Evolutionary conservation across 64 coral and sea anemone species (phyloP).

Genomic region (Acropora tenuis): DNA sequence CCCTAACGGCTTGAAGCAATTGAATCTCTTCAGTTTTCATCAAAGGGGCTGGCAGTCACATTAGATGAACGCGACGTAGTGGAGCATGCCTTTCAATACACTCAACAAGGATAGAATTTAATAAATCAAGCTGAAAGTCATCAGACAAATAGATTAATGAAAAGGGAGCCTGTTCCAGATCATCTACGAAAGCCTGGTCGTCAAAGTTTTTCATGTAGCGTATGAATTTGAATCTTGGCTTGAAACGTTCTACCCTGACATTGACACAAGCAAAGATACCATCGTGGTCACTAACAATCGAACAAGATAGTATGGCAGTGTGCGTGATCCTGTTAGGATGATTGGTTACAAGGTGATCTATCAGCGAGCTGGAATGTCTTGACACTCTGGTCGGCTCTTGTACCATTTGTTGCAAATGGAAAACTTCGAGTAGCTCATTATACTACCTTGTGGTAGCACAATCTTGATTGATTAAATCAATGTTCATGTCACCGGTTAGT

Average conservation of each 20-base stretch:
- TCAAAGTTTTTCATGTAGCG: constrained; percentile 31
- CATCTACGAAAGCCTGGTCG: constrained; percentile 32
- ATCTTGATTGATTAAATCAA: constrained; percentile 6
- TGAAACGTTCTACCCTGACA: constrained; percentile 6
- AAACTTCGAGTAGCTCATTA: constrained; percentile 19
- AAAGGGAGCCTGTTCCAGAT: constrained; percentile 4
- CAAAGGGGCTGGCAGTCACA: constrained; percentile 22
- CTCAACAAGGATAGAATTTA: constrained; percentile 53
- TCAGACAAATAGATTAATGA: constrained; percentile 36
- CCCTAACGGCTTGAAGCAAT: neutral
- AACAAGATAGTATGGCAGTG: constrained; percentile 11
- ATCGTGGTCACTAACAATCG: constrained; percentile 43
- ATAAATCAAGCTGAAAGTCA: constrained; percentile 1
- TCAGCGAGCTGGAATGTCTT: constrained; percentile 30
- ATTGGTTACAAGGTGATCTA: constrained; percentile 61
- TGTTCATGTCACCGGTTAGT: constrained; percentile 26
- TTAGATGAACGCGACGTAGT: constrained; percentile 9
- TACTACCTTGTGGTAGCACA: neutral
- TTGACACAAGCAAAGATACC: constrained; percentile 35
- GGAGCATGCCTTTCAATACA: constrained; percentile 66
- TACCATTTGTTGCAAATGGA: constrained; percentile 37
- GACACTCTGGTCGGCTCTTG: constrained; percentile 53
- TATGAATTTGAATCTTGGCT: constrained; percentile 47
- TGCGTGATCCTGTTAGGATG: constrained; percentile 2
- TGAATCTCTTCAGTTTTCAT: constrained; percentile 28